Conservation (phyloP, 2,113 vertebrate species). For the Suncus etruscus region DNA sequence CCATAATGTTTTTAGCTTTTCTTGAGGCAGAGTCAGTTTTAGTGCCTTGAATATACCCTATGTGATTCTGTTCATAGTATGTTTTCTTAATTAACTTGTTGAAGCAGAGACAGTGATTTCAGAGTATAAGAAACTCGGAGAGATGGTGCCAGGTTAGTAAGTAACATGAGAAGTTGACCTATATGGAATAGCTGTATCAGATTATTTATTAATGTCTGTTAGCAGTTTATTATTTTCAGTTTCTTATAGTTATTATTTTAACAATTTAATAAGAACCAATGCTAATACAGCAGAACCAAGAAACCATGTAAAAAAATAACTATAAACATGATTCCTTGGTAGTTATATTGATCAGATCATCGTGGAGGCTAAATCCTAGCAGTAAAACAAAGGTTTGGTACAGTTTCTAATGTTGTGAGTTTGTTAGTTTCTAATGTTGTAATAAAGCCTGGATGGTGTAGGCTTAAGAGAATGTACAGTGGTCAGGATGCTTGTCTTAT, state of each 20-base stretch:
- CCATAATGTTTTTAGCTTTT: no score
- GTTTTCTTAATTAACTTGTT: not conserved
- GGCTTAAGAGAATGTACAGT: no score
- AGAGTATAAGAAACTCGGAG: not conserved
- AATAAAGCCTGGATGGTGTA: not conserved
- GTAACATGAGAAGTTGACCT: not conserved
- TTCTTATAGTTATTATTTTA: not conserved
- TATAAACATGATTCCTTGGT: not conserved
- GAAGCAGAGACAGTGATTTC: not conserved
- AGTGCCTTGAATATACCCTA: not conserved
- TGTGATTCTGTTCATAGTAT: not conserved
- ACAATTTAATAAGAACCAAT: not conserved
- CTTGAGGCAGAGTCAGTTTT: not conserved
- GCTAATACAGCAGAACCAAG: not conserved
- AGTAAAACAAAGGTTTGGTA: not conserved
- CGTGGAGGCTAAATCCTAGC: not conserved
- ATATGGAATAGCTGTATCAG: accelerated
- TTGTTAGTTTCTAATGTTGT: not conserved
- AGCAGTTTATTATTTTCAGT: not conserved
- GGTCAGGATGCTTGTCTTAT: no score
- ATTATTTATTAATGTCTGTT: not conserved
- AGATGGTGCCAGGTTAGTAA: not conserved
- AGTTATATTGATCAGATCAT: not conserved
- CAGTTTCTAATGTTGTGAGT: not conserved
- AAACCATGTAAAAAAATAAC: not conserved